A percentile compares a stretch with the other conserved stretches of the same genome.
These are phyloP conservation scores for Bacillus rossius DNA, from an alignment of 1,140 invertebrate species.

Conservation along the genomic window DNA sequence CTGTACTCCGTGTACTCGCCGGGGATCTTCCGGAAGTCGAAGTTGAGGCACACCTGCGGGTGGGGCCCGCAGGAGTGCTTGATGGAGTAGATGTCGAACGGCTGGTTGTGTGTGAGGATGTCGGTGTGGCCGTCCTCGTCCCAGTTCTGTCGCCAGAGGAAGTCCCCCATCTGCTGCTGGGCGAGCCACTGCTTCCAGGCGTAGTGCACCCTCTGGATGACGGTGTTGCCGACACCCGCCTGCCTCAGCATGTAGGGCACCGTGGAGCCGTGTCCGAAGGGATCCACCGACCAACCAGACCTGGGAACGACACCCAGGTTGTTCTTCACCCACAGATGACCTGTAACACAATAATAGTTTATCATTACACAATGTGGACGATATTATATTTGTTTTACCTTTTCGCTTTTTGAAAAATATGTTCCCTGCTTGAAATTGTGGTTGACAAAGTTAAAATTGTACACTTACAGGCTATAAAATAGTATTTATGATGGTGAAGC, in stretches of 20 bases:
- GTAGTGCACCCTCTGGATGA: slow-evolving; percentile 41
- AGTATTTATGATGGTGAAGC: no score
- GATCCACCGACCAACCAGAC: slow-evolving; percentile 54
- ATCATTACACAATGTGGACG: no score
- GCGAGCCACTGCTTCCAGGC: slow-evolving; percentile 87
- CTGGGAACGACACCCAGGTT: slow-evolving; percentile 44
- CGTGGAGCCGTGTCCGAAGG: slow-evolving; percentile 53
- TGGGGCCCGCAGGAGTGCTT: slow-evolving; percentile 90
- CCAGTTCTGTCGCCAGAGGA: slow-evolving; percentile 82
- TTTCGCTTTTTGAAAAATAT: no score
- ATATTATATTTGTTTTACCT: no score
- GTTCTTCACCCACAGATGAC: slow-evolving; percentile 82
- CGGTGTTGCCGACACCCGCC: slow-evolving; percentile 44
- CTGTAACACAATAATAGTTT: slow-evolving; percentile 47
- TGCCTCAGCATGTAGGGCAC: slow-evolving; percentile 50
- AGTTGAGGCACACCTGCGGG: slow-evolving; percentile 78
- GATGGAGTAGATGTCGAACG: slow-evolving; percentile 93
- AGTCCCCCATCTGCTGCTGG: slow-evolving; percentile 76
- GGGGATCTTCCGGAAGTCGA: slow-evolving; percentile 81
- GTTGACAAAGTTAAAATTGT: no score
- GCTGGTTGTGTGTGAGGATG: slow-evolving; percentile 84
- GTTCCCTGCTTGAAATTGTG: no score
- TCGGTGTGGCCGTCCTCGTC: slow-evolving; percentile 50
- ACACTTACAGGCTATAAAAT: no score
- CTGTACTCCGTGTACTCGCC: slow-evolving; percentile 90